These are phyloP conservation scores for Ectropis grisescens DNA, from an alignment of 1,140 invertebrate species.

Conservation along the genomic window DNA sequence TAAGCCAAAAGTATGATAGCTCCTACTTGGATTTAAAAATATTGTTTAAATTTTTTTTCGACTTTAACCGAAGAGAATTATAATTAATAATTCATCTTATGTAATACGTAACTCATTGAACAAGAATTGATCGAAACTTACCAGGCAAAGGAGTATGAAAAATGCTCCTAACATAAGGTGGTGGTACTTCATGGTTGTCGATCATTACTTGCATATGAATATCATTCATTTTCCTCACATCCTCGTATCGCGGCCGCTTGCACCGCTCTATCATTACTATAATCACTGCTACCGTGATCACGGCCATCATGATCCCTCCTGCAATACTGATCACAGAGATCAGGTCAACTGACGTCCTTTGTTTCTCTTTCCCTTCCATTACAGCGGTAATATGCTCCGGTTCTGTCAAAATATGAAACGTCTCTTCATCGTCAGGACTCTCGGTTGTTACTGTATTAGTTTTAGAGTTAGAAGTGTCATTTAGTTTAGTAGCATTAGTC, in stretches of 20 bases:
- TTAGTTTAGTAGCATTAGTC: slow-evolving; percentile 17
- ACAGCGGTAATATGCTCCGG: slow-evolving; percentile 69
- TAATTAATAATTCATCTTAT: no score
- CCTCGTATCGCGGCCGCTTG: slow-evolving; percentile 46
- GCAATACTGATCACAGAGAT: slow-evolving; percentile 64
- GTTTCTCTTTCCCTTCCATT: slow-evolving; percentile 51
- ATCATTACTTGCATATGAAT: slow-evolving; percentile 61
- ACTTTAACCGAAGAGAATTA: no score
- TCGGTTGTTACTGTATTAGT: slow-evolving; percentile 32
- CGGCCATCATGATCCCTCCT: slow-evolving; percentile 59
- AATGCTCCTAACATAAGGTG: slow-evolving; percentile 65
- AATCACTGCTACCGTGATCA: slow-evolving; percentile 60
- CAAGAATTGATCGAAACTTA: no score
- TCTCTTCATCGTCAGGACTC: slow-evolving; percentile 47
- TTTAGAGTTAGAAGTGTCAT: slow-evolving; percentile 29
- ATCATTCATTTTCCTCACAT: slow-evolving; percentile 55
- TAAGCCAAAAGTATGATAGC: no score
- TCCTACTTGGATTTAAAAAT: no score
- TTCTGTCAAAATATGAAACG: slow-evolving; percentile 69
- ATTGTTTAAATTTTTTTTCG: no score
- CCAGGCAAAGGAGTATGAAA: slow-evolving; percentile 72
- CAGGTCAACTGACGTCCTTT: slow-evolving; percentile 50
- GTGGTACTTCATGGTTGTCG: slow-evolving; percentile 50
- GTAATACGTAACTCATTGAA: no score
- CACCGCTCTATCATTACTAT: slow-evolving; percentile 64